Conservation (phyloP, 2,797 vertebrate genomes). For the Eupleurogrammus muticus region DNA sequence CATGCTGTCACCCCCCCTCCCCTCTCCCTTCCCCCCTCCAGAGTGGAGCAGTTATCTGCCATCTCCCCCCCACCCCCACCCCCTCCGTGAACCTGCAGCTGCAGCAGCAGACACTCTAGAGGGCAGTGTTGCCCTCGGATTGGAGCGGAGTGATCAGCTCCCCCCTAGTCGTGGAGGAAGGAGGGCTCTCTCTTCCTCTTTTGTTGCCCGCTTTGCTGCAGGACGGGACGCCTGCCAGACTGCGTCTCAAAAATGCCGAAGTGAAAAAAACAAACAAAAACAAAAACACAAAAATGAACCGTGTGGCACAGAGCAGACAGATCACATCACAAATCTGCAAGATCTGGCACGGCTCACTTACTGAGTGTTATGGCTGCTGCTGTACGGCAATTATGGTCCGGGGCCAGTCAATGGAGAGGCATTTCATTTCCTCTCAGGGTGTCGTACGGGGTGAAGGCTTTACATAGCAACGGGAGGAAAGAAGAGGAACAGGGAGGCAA, state of each 20-base stretch:
- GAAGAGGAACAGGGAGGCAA: conserved; percentile 21
- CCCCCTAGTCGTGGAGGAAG: conserved; percentile 37
- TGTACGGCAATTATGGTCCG: conserved; percentile 21
- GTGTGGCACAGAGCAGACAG: conserved; percentile 30
- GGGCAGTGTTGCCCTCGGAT: conserved; percentile 69
- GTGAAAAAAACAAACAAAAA: conserved; percentile 8
- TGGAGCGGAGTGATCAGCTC: conserved; percentile 22
- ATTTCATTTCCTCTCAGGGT: conserved; percentile 29
- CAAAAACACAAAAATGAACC: conserved; percentile 25
- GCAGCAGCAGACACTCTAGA: conserved; percentile 70
- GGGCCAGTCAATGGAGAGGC: conserved; percentile 21
- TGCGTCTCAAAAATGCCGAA: conserved; percentile 25
- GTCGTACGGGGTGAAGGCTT: conserved; percentile 16
- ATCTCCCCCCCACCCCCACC: background rate
- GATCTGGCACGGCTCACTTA: conserved; percentile 25
- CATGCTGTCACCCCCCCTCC: background rate
- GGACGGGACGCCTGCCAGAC: conserved; percentile 48
- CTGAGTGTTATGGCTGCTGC: conserved; percentile 34
- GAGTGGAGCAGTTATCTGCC: conserved; percentile 17
- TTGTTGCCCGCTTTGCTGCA: conserved; percentile 66
- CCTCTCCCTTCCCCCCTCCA: background rate
- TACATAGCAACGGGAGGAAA: conserved; percentile 8
- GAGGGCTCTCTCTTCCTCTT: conserved; percentile 57
- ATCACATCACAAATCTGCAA: conserved; percentile 37
- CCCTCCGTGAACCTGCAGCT: conserved; percentile 35